Base-by-base conservation (phyloP, 2,797 vertebrate species). In the Fringilla coelebs region DNA sequence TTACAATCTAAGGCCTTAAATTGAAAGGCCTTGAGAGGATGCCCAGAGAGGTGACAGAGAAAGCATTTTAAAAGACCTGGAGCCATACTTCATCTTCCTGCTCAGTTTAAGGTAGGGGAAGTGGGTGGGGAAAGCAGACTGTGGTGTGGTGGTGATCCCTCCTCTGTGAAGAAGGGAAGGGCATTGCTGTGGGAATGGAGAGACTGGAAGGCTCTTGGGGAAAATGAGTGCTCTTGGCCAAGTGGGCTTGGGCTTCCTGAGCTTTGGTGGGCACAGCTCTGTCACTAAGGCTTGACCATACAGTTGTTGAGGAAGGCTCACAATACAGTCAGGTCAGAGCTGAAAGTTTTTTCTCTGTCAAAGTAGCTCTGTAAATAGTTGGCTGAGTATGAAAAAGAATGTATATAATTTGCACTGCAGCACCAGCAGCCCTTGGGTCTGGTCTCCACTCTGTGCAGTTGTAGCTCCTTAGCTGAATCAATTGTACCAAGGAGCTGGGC, bases 111-210 rank as follows among this genome's bases (percentile, higher is more conserved):
- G 25, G 29, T 13, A 40, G 49, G 49, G 34, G 22, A 89, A 63
- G 12, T 32, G 28, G 11, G 19, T 43, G 48, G 74, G 52, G 57
- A 71, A 51, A 28, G 29, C 48, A 32, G 19, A n/a, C 14, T 55
- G 8, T 68, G 5, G 29, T 41, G 7, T 6, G 6, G 19, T 80
- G 34, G 22, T 52, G 41, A 58, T 25, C 25, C 25, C 11, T 63
- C 3, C 43, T 63, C 34, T 38, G 3, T 45, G 62, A 40, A 48
- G 66, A 85, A 58, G 32, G 25, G 45, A 71, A 61, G 41, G 57
- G 9, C 28, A 5, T 63, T 11, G 13, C 49, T 52, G 3, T 0
- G 0, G 16, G 51, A 41, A 8, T 75, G 31, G n/a, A 75, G 63
- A 36, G 9, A 9, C 13, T 77, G 36, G 48, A 77, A 66, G 25